phyloP scores from a whole-genome alignment of 2,888 invertebrate species.

The Drosophila ezoana region DNA sequence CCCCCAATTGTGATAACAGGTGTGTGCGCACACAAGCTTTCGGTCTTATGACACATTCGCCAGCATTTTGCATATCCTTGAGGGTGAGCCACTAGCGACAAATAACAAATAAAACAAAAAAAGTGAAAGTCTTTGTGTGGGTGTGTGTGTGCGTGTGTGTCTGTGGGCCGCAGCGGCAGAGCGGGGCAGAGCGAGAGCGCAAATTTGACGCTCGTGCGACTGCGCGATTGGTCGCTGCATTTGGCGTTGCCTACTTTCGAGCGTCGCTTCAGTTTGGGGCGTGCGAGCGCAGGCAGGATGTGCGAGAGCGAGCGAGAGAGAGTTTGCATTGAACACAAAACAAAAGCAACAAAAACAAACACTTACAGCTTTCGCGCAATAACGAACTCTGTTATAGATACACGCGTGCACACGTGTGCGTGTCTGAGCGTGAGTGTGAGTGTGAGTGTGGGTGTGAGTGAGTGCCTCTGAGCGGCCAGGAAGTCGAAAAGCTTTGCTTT shows the following conservation, averaged over 20 bases:
- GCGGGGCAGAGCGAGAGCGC: conserved; percentile 1
- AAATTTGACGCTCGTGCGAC: conserved; percentile 58
- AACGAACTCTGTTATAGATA: conserved; percentile 70
- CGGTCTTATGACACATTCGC: conserved; percentile 53
- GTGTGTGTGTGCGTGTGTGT: not conserved
- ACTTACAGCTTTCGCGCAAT: conserved; percentile 66
- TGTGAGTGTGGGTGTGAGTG: too few relatives aligned
- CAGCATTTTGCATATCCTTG: conserved; percentile 53
- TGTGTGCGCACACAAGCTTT: conserved; percentile 53
- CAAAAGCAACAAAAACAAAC: conserved; percentile 8
- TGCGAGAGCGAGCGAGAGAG: conserved; percentile 18
- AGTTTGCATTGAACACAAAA: conserved; percentile 26
- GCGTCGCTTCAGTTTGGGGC: conserved; percentile 49
- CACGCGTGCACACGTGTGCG: conserved; percentile 31
- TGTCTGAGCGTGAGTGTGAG: conserved; percentile 4
- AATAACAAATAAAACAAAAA: conserved; percentile 2
- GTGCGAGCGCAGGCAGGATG: conserved; percentile 20
- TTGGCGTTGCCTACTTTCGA: conserved; percentile 68
- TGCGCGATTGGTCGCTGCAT: conserved; percentile 68
- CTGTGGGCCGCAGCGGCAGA: not conserved
- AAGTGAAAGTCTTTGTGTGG: conserved; percentile 57
- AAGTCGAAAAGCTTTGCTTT: conserved; percentile 34
- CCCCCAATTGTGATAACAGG: conserved; percentile 70
- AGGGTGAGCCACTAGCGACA: conserved; percentile 16
- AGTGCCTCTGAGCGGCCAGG: conserved; percentile 1